phyloP scores from a whole-genome alignment of 1,140 invertebrate genomes.

The Hyphantria cunea region DNA sequence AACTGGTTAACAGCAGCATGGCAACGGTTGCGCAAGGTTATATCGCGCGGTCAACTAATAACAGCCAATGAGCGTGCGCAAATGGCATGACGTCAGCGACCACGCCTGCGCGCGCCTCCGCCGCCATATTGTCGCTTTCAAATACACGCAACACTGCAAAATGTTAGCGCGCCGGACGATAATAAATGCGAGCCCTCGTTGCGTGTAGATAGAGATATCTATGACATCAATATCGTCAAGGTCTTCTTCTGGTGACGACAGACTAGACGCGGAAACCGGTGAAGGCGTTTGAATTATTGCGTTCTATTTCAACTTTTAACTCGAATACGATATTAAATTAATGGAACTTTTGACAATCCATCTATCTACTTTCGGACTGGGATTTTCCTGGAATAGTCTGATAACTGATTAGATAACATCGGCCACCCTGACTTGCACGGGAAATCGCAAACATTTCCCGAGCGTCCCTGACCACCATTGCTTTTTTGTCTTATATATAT shows the following conservation, averaged over 20 bases:
- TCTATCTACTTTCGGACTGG: no score
- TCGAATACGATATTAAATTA: not conserved
- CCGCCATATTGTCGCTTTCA: constrained; percentile 56
- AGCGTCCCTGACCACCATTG: no score
- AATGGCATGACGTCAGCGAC: constrained; percentile 70
- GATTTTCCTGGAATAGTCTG: no score
- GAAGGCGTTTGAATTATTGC: constrained; percentile 10
- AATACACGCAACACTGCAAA: constrained; percentile 38
- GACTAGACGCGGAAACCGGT: constrained; percentile 7
- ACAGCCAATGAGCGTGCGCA: constrained; percentile 56
- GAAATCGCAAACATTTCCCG: no score
- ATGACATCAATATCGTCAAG: constrained; percentile 19
- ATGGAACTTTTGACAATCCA: no score
- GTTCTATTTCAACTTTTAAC: constrained; percentile 4
- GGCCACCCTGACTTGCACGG: no score
- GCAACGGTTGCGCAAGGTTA: constrained; percentile 78
- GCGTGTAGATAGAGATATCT: constrained; percentile 12
- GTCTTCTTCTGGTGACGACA: constrained; percentile 6
- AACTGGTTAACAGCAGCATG: constrained; percentile 56
- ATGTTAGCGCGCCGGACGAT: constrained; percentile 36
- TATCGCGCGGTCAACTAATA: constrained; percentile 49
- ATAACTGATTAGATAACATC: no score
- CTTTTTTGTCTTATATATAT: no score
- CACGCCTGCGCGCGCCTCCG: constrained; percentile 79
- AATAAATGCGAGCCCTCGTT: constrained; percentile 38